These are phyloP conservation scores for Tamandua tetradactyla DNA, from an alignment of 2,797 vertebrate species.

Conservation along the genomic window DNA sequence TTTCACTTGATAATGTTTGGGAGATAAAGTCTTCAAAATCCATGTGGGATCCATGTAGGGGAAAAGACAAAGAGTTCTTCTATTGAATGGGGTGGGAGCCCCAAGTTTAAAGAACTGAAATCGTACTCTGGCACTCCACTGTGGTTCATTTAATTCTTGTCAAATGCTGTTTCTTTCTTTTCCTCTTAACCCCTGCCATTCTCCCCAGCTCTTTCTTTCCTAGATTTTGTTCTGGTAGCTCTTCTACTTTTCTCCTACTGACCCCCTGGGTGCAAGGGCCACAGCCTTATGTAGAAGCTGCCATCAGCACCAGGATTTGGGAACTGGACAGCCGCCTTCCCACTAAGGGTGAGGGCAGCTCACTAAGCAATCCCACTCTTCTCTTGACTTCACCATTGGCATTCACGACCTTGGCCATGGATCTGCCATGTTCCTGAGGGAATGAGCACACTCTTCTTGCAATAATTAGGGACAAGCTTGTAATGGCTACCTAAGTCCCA, in stretches of 20 bases:
- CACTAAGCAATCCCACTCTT: background rate
- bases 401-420: background rate
- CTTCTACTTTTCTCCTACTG: background rate
- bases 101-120: background rate
- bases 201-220: background rate
- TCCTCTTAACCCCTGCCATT: accelerated
- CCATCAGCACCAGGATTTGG: accelerated
- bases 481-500: background rate
- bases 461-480: background rate
- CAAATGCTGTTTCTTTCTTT: background rate
- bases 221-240: background rate
- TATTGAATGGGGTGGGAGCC: background rate
- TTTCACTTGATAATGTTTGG: background rate
- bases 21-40: background rate
- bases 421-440: background rate
- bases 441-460: background rate
- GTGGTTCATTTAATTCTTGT: background rate
- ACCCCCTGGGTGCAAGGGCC: background rate
- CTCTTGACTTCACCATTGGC: accelerated
- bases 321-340: background rate
- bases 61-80: background rate
- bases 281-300: background rate
- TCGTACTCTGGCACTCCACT: background rate
- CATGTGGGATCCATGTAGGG: background rate
- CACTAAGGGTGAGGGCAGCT: background rate